These are phyloP conservation scores for Drosophila bocqueti DNA, from an alignment of 1,140 invertebrate species.

Conservation along the genomic window DNA sequence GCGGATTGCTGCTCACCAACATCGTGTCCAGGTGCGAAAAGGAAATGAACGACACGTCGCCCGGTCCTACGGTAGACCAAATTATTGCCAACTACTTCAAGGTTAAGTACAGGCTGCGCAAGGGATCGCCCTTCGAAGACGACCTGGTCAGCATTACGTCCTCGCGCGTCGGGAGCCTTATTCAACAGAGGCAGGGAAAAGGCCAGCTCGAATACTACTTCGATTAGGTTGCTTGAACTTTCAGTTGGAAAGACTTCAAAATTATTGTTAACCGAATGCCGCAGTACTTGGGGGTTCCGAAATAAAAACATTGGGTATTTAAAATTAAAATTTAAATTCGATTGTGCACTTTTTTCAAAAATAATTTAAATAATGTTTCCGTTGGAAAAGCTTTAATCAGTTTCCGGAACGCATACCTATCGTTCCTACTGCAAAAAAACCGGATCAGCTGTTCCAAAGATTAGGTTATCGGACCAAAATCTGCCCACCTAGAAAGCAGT, in stretches of 20 bases:
- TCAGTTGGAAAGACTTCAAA: not conserved
- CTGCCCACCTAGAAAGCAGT: not conserved
- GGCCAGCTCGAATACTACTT: constrained; percentile 13
- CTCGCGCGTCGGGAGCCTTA: not conserved
- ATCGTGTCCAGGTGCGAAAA: constrained; percentile 48
- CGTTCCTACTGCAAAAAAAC: constrained; percentile 1
- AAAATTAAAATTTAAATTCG: not conserved
- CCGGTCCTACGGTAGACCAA: constrained; percentile 33
- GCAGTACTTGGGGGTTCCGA: not conserved
- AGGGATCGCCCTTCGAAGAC: constrained; percentile 2
- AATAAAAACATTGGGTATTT: not conserved
- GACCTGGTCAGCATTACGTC: constrained; percentile 19
- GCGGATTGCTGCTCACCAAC: constrained; percentile 63
- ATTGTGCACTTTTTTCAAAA: not conserved
- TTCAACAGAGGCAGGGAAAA: not conserved
- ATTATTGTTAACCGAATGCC: not conserved
- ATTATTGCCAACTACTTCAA: constrained; percentile 71
- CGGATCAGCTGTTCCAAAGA: constrained; percentile 40
- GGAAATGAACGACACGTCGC: constrained; percentile 33
- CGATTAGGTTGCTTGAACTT: constrained; percentile 1
- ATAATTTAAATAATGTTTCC: too few relatives aligned
- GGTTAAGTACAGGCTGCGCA: constrained; percentile 46
- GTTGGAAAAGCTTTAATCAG: not conserved
- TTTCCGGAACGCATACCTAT: not conserved
- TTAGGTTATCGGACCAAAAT: constrained; percentile 27